phyloP scores from a whole-genome alignment of 1,140 invertebrate species.

The Argopecten irradians region DNA sequence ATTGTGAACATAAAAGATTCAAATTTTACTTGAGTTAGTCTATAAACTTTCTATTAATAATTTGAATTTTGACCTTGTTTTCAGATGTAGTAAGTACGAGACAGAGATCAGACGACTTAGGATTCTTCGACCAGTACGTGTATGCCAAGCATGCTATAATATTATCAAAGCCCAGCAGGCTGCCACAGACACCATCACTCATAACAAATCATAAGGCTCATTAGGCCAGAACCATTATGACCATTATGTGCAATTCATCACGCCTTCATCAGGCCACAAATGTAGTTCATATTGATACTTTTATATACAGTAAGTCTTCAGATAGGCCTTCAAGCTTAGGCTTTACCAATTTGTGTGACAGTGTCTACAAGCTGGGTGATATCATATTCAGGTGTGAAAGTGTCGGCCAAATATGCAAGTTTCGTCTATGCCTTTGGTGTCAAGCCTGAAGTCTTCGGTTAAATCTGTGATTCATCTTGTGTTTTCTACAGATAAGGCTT shows the following conservation, averaged over 20 bases:
- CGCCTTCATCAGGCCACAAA: not conserved
- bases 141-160: constrained; percentile 90
- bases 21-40: no score
- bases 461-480: no score
- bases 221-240: no score
- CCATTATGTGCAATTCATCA: no score
- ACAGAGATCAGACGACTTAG: constrained; percentile 93
- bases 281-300: not conserved
- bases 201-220: not conserved
- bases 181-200: constrained; percentile 26
- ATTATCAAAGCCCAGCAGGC: constrained; percentile 66
- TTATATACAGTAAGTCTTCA: not conserved
- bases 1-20: no score
- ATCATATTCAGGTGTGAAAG: not conserved
- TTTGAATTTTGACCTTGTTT: no score
- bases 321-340: not conserved
- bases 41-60: no score
- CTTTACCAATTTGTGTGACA: not conserved
- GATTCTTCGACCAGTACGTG: constrained; percentile 92
- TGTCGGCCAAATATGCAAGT: not conserved
- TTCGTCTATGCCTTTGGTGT: no score
- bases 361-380: not conserved
- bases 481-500: no score
- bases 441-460: no score
- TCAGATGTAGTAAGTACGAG: constrained; percentile 93